phyloP scores from a whole-genome alignment of 2,888 invertebrate genomes.

The Drosophila affinis region DNA sequence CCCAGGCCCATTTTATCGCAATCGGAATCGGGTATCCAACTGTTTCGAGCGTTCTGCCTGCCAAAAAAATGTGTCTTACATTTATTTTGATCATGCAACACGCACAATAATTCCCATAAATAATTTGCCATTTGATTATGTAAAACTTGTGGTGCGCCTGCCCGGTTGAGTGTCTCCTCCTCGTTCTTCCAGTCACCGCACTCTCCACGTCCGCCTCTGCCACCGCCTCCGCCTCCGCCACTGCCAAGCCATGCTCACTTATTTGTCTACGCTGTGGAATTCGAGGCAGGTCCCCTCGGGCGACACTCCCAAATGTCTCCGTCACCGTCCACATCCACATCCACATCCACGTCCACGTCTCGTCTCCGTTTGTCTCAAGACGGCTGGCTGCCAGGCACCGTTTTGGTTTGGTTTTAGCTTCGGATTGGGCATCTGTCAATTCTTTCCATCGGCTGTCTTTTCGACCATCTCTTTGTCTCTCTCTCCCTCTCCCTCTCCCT shows the following conservation, averaged over 20 bases:
- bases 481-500: constrained; percentile 16
- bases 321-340: constrained; percentile 26
- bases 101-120: constrained; percentile 68
- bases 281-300: constrained; percentile 62
- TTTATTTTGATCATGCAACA: constrained; percentile 65
- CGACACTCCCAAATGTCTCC: constrained; percentile 67
- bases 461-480: constrained; percentile 39
- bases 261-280: constrained; percentile 65
- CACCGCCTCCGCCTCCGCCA: constrained; percentile 3
- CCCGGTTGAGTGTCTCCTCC: constrained; percentile 9
- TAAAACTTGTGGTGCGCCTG: constrained; percentile 39
- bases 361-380: constrained; percentile 6
- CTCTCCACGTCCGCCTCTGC: constrained; percentile 9
- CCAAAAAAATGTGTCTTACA: constrained; percentile 25
- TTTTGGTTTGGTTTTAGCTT: constrained; percentile 12
- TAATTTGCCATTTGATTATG: constrained; percentile 64
- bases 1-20: neutral
- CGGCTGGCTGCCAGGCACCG: constrained; percentile 27
- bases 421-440: constrained; percentile 15
- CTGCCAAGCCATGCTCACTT: constrained; percentile 10
- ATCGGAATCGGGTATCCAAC: no score
- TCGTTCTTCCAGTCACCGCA: constrained; percentile 13
- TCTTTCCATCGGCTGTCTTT: no score
- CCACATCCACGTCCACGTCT: constrained; percentile 19
- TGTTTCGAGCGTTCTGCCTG: constrained; percentile 25